Evolutionary conservation across 2,797 vertebrate genomes (phyloP).

Genomic region (Eulemur rubriventer): DNA sequence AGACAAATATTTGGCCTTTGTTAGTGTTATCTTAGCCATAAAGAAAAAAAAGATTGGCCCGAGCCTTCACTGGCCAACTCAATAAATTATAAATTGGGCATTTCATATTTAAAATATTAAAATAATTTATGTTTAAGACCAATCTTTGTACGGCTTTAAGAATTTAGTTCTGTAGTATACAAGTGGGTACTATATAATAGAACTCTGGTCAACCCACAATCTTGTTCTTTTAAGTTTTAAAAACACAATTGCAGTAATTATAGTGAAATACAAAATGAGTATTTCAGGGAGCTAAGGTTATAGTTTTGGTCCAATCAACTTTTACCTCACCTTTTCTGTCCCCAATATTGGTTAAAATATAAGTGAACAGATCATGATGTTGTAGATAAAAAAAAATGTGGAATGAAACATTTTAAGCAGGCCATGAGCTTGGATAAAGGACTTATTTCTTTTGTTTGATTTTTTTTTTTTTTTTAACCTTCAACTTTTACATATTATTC

Average conservation of each 20-base stretch:
- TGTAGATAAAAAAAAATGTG: slow-evolving; percentile 53
- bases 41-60: not conserved
- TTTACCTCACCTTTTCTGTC: slow-evolving; percentile 41
- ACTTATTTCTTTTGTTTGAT: not conserved
- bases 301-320: slow-evolving; percentile 49
- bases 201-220: not conserved
- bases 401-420: slow-evolving; percentile 18
- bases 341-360: slow-evolving; percentile 56
- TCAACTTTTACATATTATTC: not conserved
- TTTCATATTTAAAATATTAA: not conserved
- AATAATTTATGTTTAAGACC: not conserved
- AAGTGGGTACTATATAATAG: not conserved
- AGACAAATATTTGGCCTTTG: not conserved
- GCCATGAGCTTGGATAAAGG: not conserved
- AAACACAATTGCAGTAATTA: slow-evolving; percentile 6
- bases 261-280: not conserved
- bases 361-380: slow-evolving; percentile 54
- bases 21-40: not conserved
- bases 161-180: not conserved
- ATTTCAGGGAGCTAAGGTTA: slow-evolving; percentile 29
- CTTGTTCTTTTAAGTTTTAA: slow-evolving; percentile 1
- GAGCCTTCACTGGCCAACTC: not conserved
- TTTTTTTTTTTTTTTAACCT: not conserved
- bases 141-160: not conserved
- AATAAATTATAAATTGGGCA: not conserved